These are phyloP conservation scores for Holothuria glaberrima DNA, from an alignment of 35 echinoderm and acorn worm genomes.

Conservation along the genomic window DNA sequence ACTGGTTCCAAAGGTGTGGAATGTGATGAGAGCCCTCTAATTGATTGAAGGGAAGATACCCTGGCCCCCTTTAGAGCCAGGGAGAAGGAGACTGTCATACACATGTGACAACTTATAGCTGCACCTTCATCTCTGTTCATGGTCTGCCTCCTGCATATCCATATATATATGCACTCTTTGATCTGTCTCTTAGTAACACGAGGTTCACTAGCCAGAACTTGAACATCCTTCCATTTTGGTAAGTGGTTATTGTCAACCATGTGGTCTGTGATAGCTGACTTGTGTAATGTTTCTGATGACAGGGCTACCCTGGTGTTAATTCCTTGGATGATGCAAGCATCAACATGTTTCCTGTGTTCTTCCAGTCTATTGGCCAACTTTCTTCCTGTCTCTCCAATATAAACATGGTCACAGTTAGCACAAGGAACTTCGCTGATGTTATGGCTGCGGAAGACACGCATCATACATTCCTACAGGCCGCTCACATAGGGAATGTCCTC, in stretches of 20 bases:
- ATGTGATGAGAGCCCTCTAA: too few species aligned
- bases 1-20: too few species aligned
- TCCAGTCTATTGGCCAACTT: constrained; percentile 1
- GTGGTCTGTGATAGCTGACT: too few species aligned
- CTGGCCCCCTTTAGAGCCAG: too few species aligned
- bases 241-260: too few species aligned
- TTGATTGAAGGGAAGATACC: too few species aligned
- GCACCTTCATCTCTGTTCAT: too few species aligned
- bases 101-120: neutral
- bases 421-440: neutral
- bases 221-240: too few species aligned
- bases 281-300: constrained; percentile 2
- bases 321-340: neutral
- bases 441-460: neutral
- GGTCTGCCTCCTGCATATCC: too few species aligned
- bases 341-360: constrained; percentile 1
- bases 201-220: neutral
- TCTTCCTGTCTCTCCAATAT: neutral
- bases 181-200: neutral
- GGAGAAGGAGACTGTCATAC: neutral
- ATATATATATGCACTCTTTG: neutral
- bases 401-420: too few species aligned
- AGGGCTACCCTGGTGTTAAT: neutral
- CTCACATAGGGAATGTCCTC: neutral
- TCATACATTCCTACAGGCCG: neutral